Base-by-base conservation (phyloP, 2,113 vertebrate species). In the Brachypteracias leptosomus region DNA sequence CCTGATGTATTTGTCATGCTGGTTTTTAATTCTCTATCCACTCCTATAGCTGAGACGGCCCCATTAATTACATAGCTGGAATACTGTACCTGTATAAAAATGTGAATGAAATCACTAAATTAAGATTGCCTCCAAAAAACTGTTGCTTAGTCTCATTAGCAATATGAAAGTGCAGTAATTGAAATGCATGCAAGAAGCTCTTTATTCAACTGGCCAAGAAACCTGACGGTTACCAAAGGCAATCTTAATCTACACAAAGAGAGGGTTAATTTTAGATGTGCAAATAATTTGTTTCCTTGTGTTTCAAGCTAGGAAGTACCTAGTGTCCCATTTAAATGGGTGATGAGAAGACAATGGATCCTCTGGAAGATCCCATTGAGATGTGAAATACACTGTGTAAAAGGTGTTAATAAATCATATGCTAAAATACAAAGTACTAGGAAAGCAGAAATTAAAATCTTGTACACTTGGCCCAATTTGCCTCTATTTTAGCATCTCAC, bases 221-320 rank as follows among this genome's bases (percentile, higher is more conserved):
- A 90, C 46, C 62, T 85, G 88, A 90, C 90, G 87, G 90, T 82
- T 89, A 93, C 85, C 86, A 75, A 90, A 89, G 31, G 83, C 70
- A 96, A 78, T 82, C 76, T 84, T 78, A 65, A 96, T 83, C 52
- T 76, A 90, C 49, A 87, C 70, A 93, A 94, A 92, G 80, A 89
- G 76, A 84, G 70, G 73, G 90, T 95, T 95, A 94, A 92, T 96
- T 95, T 94, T 90, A 95, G 91, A 87, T 76, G 87, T 42, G 88
- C 70, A 92, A 90, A 95, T 89, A 76, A 71, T 72, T 90, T 36
- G 54, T 89, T 93, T 89, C 80, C 79, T 71, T 76, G 47, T 81
- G 67, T 94, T 96, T 57, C 49, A 85, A 62, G 62, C 70, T 49
- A 76, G 70, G 21, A 87, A 54, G 58, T 65, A 88, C 58, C 68